Conservation (phyloP, 2,797 vertebrate species). For the Acridotheres tristis region DNA sequence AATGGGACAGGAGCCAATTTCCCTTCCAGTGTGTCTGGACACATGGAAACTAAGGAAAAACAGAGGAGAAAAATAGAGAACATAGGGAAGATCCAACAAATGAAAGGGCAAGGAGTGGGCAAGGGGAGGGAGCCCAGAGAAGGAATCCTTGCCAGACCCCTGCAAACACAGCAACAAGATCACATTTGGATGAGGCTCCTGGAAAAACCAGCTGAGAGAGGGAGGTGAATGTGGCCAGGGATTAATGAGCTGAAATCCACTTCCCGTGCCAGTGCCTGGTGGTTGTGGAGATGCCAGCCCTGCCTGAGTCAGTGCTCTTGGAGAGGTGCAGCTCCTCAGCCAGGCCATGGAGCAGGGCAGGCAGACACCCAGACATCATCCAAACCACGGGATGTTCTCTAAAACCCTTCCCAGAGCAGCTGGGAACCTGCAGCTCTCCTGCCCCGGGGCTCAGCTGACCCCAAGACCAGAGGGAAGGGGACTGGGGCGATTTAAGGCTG, state of each 20-base stretch:
- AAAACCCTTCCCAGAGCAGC: neutral
- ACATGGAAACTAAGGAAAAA: constrained; percentile 6
- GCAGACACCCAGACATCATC: neutral
- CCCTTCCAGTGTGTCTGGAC: neutral
- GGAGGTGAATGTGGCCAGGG: constrained; percentile 4
- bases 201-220: constrained; percentile 53
- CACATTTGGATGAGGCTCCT: constrained; percentile 21
- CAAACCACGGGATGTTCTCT: neutral
- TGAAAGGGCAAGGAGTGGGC: constrained; percentile 20
- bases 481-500: neutral
- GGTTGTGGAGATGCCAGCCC: neutral
- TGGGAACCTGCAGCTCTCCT: neutral
- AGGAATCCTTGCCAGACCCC: neutral
- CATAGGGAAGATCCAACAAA: neutral
- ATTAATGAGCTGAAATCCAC: constrained; percentile 50
- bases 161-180: neutral
- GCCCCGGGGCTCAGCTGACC: neutral
- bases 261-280: neutral
- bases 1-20: neutral
- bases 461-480: neutral
- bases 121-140: neutral
- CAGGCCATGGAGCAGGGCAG: neutral
- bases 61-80: neutral
- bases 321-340: neutral
- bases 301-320: neutral